These are phyloP conservation scores for Pachyseris speciosa DNA, from an alignment of 64 coral and sea anemone species.

Conservation along the genomic window DNA sequence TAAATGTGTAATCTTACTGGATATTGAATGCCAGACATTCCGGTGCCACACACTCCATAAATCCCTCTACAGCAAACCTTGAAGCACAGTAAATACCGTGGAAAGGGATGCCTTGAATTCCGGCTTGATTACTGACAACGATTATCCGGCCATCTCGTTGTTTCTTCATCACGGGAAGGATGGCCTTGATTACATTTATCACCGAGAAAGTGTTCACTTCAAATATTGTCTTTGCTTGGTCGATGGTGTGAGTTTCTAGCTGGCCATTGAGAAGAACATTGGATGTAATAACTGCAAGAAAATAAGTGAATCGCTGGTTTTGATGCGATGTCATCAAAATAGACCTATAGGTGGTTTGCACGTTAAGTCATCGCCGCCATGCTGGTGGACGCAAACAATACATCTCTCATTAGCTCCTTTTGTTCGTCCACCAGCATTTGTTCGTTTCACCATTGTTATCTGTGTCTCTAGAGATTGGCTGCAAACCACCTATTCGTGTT, in stretches of 20 bases:
- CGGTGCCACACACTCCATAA: slow-evolving; percentile 91
- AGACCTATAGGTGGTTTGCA: no score
- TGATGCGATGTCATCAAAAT: no score
- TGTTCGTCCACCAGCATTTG: no score
- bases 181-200: slow-evolving; percentile 74
- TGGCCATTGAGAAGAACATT: slow-evolving; percentile 91
- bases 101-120: slow-evolving; percentile 91
- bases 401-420: no score
- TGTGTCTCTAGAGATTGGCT: no score
- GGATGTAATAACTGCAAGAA: slow-evolving; percentile 86
- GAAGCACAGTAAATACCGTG: slow-evolving; percentile 94
- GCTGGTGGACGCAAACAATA: no score
- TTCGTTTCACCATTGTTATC: no score
- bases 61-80: slow-evolving; percentile 96
- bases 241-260: slow-evolving; percentile 89
- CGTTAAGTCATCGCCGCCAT: no score
- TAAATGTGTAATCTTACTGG: slow-evolving; percentile 72
- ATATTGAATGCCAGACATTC: slow-evolving; percentile 96
- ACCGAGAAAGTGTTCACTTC: slow-evolving; percentile 91
- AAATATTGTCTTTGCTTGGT: slow-evolving; percentile 87
- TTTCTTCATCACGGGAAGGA: slow-evolving; percentile 93
- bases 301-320: neutral
- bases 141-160: slow-evolving; percentile 88
- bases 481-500: no score
- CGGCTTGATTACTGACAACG: slow-evolving; percentile 91